Percentiles rank a stretch among this genome's conserved stretches.
phyloP scores from a whole-genome alignment of 2,888 invertebrate genomes.

The Oxyscelio sp. region DNA sequence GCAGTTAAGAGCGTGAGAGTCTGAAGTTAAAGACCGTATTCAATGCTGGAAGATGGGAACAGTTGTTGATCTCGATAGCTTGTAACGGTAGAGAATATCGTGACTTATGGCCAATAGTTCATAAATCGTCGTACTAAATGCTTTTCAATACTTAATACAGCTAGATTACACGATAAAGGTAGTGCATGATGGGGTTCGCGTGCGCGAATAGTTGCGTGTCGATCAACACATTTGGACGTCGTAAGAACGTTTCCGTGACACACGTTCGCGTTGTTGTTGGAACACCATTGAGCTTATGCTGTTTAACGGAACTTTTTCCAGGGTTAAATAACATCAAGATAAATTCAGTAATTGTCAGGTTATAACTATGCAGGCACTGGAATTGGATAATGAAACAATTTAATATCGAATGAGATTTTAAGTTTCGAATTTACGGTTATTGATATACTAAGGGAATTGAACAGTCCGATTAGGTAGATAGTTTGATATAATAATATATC shows the following conservation, averaged over 20 bases:
- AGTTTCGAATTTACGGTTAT: slow-evolving; percentile 1
- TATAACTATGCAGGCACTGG: neutral
- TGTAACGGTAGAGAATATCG: too few relatives aligned
- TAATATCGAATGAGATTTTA: neutral
- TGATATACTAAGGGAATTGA: neutral
- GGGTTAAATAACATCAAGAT: slow-evolving; percentile 18
- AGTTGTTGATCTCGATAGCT: too few relatives aligned
- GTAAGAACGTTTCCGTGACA: slow-evolving; percentile 48
- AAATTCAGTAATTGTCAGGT: slow-evolving; percentile 16
- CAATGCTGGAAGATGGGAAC: too few relatives aligned
- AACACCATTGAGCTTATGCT: slow-evolving; percentile 17
- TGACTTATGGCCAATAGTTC: too few relatives aligned
- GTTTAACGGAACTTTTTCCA: slow-evolving; percentile 54
- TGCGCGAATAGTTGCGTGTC: slow-evolving; percentile 64
- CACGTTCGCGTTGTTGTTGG: slow-evolving; percentile 8
- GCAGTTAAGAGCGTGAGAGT: too few relatives aligned
- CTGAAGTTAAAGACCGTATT: too few relatives aligned
- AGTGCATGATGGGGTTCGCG: too few relatives aligned
- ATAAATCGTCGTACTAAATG: too few relatives aligned
- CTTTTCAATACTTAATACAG: too few relatives aligned
- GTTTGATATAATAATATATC: neutral
- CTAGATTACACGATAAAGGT: too few relatives aligned
- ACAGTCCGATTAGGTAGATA: neutral
- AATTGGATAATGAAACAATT: slow-evolving; percentile 27
- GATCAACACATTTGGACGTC: slow-evolving; percentile 50